A percentile compares a stretch with the other conserved stretches of the same genome.
These are phyloP conservation scores for Euproctis similis DNA, from an alignment of 2,888 invertebrate species.

Conservation along the genomic window DNA sequence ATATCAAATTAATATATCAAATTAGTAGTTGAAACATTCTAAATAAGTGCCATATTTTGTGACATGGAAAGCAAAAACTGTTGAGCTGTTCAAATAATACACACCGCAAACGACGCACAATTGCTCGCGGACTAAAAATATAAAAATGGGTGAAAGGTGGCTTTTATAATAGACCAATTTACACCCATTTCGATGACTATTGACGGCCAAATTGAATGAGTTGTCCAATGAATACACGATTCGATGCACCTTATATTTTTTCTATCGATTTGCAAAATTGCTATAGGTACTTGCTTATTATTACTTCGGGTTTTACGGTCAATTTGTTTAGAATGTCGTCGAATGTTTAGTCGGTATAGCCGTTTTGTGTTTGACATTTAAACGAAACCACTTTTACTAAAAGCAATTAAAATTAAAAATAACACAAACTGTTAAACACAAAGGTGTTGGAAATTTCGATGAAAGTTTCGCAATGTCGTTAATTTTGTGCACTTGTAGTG, in stretches of 20 bases:
- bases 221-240: slow-evolving; percentile 37
- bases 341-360: too few relatives aligned
- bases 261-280: slow-evolving; percentile 30
- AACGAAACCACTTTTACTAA: slow-evolving; percentile 19
- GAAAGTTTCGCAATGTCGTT: too few relatives aligned
- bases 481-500: background rate
- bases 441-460: slow-evolving; percentile 1
- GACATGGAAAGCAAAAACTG: slow-evolving; percentile 18
- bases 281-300: slow-evolving; percentile 25
- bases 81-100: slow-evolving; percentile 19
- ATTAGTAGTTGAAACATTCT: too few relatives aligned
- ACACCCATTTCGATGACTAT: slow-evolving; percentile 42
- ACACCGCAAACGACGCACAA: slow-evolving; percentile 23
- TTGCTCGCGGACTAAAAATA: slow-evolving; percentile 22
- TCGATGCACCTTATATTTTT: slow-evolving; percentile 34
- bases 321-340: slow-evolving; percentile 19
- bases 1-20: too few relatives aligned
- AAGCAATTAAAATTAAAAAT: slow-evolving; percentile 18
- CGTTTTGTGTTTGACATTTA: slow-evolving; percentile 19
- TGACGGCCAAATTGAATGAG: slow-evolving; percentile 39
- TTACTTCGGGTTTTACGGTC: slow-evolving; percentile 33
- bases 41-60: too few relatives aligned
- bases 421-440: slow-evolving; percentile 12
- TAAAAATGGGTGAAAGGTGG: slow-evolving; percentile 55
- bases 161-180: slow-evolving; percentile 47